Conservation (phyloP, 2,888 invertebrate genomes). For the Ochropacha duplaris region DNA sequence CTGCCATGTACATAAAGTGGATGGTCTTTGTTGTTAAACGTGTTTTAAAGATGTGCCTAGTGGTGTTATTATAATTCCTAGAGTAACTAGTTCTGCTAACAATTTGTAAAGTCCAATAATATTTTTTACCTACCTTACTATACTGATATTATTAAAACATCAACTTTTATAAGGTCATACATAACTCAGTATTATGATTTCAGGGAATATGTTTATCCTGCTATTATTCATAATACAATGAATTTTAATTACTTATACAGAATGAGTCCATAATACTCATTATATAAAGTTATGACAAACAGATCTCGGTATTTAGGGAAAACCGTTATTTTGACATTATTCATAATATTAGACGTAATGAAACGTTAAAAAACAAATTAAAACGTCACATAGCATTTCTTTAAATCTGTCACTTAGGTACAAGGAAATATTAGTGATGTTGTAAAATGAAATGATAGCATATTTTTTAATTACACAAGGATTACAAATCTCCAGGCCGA, state of each 20-base stretch:
- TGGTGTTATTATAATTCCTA: not conserved
- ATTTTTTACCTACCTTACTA: not conserved
- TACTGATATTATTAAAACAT: not conserved
- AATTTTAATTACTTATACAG: not conserved
- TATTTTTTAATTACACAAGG: slow-evolving; percentile 32
- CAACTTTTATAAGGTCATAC: not conserved
- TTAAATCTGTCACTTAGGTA: too few species aligned
- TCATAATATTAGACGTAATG: too few species aligned
- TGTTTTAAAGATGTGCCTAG: not conserved
- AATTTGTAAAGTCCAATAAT: too few species aligned
- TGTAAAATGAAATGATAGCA: not conserved
- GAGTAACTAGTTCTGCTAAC: too few species aligned
- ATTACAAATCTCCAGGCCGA: slow-evolving; percentile 27
- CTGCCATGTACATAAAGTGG: not conserved
- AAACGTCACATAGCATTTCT: too few species aligned
- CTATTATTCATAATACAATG: not conserved
- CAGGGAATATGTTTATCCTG: not conserved
- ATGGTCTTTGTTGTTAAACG: not conserved
- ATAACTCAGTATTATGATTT: not conserved
- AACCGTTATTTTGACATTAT: not conserved
- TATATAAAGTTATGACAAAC: not conserved
- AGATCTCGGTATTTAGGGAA: not conserved
- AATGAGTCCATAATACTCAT: not conserved
- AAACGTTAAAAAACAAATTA: too few species aligned
- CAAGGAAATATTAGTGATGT: too few species aligned